Evolutionary conservation across 1,140 invertebrate genomes (phyloP).

Genomic region (Caenorhabditis remanei): DNA sequence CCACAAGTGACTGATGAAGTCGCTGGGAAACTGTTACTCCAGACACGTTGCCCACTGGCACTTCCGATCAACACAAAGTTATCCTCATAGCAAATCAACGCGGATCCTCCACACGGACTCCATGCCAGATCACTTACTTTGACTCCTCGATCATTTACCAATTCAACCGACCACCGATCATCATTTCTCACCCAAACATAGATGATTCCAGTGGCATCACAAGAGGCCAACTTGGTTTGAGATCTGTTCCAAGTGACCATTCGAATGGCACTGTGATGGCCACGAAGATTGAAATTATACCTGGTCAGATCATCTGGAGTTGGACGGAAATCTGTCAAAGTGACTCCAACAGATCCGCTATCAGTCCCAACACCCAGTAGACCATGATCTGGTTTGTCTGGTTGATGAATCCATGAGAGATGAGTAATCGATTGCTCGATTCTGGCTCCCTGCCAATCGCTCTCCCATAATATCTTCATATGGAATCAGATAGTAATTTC

Average conservation of each 20-base stretch:
- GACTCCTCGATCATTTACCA: slow-evolving; percentile 96
- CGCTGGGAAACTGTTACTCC: slow-evolving; percentile 95
- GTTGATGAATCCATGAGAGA: slow-evolving; percentile 59
- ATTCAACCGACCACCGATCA: slow-evolving; percentile 96
- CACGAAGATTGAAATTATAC: slow-evolving; percentile 96
- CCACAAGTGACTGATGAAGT: slow-evolving; percentile 86
- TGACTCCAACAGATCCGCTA: slow-evolving; percentile 72
- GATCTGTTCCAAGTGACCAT: slow-evolving; percentile 98
- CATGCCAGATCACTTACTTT: slow-evolving; percentile 91
- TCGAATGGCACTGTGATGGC: slow-evolving; percentile 92
- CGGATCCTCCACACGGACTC: slow-evolving; percentile 98
- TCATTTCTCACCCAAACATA: slow-evolving; percentile 99
- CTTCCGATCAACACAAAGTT: slow-evolving; percentile 81
- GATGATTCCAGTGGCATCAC: slow-evolving; percentile 87
- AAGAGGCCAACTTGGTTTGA: slow-evolving; percentile 96
- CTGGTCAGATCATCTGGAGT: slow-evolving; percentile 82
- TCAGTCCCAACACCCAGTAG: slow-evolving; percentile 70
- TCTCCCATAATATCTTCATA: slow-evolving; percentile 76
- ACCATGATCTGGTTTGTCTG: slow-evolving; percentile 58
- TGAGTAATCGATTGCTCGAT: slow-evolving; percentile 69
- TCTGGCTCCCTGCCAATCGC: slow-evolving; percentile 70
- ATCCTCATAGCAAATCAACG: slow-evolving; percentile 91
- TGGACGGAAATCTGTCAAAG: slow-evolving; percentile 68
- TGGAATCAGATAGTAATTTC: not conserved
- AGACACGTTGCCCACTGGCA: slow-evolving; percentile 94